A percentile compares a stretch with the other conserved stretches of the same genome.
Evolutionary conservation across 1,140 invertebrate genomes (phyloP).

Genomic region (Magallana gigas): DNA sequence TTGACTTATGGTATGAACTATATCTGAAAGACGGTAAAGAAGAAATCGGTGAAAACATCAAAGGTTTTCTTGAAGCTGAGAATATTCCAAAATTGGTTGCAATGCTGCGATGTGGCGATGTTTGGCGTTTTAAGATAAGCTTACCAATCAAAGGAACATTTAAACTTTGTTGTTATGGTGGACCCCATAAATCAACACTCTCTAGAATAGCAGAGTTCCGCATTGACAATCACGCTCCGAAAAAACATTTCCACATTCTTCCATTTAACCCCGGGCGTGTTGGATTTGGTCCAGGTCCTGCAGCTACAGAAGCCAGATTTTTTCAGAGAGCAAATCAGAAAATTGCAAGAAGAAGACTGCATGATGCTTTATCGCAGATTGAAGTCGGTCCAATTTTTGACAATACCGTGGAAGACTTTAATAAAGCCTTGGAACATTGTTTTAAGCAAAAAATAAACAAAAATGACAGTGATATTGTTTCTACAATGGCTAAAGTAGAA

Average conservation of each 20-base stretch:
- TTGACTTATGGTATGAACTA: conserved; percentile 56
- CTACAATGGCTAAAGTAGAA: conserved; percentile 16
- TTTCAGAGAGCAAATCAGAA: conserved; percentile 11
- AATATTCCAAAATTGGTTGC: conserved; percentile 59
- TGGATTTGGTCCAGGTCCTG: conserved; percentile 63
- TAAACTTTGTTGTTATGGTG: conserved; percentile 57
- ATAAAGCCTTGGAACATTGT: not conserved
- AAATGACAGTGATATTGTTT: not conserved
- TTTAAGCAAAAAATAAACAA: not conserved
- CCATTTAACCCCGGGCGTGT: conserved; percentile 53
- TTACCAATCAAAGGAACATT: conserved; percentile 56
- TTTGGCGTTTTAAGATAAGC: conserved; percentile 54
- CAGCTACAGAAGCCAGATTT: conserved; percentile 25
- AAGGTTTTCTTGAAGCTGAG: conserved; percentile 33
- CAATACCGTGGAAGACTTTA: not conserved
- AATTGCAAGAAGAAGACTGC: conserved; percentile 1
- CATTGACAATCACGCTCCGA: conserved; percentile 47
- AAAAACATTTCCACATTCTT: conserved; percentile 41
- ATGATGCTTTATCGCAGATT: not conserved
- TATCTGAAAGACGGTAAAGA: conserved; percentile 48
- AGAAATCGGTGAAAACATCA: not conserved
- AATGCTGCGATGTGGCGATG: conserved; percentile 52
- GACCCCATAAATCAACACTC: conserved; percentile 44
- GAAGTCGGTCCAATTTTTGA: not conserved
- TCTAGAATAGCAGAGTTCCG: conserved; percentile 51